A percentile compares a stretch with the other conserved stretches of the same genome.
phyloP scores from a whole-genome alignment of 2,888 invertebrate species.

The Agrochola macilenta region DNA sequence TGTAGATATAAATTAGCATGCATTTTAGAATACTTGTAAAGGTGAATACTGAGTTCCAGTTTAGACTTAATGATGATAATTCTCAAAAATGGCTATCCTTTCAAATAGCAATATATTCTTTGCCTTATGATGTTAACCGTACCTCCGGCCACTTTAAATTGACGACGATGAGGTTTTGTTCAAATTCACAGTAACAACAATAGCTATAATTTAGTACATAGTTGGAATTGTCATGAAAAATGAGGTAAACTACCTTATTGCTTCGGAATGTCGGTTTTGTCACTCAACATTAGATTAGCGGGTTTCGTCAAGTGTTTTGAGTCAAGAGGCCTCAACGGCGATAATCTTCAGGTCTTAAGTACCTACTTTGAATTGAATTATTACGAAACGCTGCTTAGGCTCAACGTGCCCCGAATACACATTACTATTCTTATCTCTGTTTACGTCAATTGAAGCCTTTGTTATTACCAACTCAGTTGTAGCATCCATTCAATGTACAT shows the following conservation, averaged over 20 bases:
- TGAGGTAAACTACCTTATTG: constrained; percentile 17
- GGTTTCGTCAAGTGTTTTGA: constrained; percentile 37
- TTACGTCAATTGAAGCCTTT: constrained; percentile 57
- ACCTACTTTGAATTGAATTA: constrained; percentile 36
- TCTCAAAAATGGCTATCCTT: background rate
- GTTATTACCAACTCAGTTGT: constrained; percentile 51
- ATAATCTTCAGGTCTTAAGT: constrained; percentile 60
- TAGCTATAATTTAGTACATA: background rate
- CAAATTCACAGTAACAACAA: constrained; percentile 34
- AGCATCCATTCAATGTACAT: constrained; percentile 38
- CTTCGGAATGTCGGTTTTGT: constrained; percentile 27
- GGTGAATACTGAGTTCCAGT: background rate
- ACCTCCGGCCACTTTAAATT: constrained; percentile 22
- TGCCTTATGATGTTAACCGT: background rate
- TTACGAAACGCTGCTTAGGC: constrained; percentile 29
- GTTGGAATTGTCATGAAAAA: constrained; percentile 36
- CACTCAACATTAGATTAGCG: constrained; percentile 32
- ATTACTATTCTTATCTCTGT: constrained; percentile 54
- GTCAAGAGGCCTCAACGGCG: constrained; percentile 65
- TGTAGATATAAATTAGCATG: background rate
- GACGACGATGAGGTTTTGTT: constrained; percentile 21
- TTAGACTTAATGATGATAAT: background rate
- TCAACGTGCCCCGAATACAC: constrained; percentile 52
- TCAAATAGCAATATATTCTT: background rate
- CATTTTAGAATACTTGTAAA: background rate